Percentiles rank a stretch among this genome's conserved stretches.
Evolutionary conservation across 2,888 invertebrate genomes (phyloP).

Genomic region (Epinotia nisella): DNA sequence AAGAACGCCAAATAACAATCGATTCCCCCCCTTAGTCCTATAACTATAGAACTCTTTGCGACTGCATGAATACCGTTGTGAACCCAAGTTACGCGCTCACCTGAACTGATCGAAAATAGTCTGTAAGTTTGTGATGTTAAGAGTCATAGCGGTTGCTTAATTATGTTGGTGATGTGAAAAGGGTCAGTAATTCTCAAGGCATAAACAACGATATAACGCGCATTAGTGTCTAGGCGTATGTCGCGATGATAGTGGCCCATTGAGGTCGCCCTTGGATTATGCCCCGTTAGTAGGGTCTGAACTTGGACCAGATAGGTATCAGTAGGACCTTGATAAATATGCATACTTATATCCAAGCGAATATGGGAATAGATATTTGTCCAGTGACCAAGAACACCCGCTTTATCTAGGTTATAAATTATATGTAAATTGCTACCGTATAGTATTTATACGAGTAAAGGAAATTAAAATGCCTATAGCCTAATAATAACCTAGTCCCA

Average conservation of each 20-base stretch:
- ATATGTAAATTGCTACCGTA: no score
- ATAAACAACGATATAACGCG: slow-evolving; percentile 56
- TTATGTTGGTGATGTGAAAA: slow-evolving; percentile 13
- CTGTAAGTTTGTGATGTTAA: background rate
- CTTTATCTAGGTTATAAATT: no score
- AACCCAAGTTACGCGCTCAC: background rate
- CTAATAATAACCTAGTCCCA: no score
- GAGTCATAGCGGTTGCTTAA: background rate
- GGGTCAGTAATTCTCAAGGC: slow-evolving; percentile 51
- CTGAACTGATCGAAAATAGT: slow-evolving; percentile 1
- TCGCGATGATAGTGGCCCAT: slow-evolving; percentile 39
- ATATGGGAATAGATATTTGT: no score
- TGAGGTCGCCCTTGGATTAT: slow-evolving; percentile 47
- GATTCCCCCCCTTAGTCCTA: slow-evolving; percentile 1
- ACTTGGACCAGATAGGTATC: slow-evolving; percentile 13
- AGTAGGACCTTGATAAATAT: background rate
- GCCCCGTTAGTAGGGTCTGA: slow-evolving; percentile 15
- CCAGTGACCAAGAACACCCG: no score
- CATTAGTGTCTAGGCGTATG: slow-evolving; percentile 50
- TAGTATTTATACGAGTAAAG: no score
- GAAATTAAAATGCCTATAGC: no score
- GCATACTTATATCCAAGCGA: no score
- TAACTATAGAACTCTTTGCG: background rate
- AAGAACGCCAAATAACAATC: background rate
- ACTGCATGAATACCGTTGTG: background rate